Percentiles rank a stretch among this genome's conserved stretches.
phyloP scores from a whole-genome alignment of 2,888 invertebrate species.

The Lochmaea crataegi region DNA sequence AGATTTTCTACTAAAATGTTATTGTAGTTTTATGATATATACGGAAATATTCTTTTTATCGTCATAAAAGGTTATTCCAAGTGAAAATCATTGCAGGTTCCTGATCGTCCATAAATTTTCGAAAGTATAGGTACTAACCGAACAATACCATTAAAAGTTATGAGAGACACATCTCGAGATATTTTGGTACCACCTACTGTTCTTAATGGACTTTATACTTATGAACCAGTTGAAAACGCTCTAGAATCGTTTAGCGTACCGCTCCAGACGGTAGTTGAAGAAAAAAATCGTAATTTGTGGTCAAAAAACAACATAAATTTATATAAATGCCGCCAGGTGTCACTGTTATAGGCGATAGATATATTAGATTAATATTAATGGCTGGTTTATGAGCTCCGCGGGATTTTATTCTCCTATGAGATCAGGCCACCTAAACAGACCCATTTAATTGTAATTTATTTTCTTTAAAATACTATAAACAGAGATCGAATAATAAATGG shows the following conservation, averaged over 20 bases:
- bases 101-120: no score
- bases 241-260: conserved; percentile 36
- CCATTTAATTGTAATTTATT: conserved; percentile 30
- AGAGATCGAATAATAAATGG: no score
- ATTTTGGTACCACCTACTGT: conserved; percentile 57
- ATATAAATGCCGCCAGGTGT: conserved; percentile 46
- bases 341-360: conserved; percentile 47
- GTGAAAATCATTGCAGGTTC: no score
- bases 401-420: conserved; percentile 21
- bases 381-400: conserved; percentile 33
- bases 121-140: not conserved
- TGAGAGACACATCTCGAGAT: conserved; percentile 35
- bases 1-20: no score
- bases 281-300: conserved; percentile 49
- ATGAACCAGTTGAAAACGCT: conserved; percentile 42
- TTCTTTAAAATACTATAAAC: not conserved
- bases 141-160: conserved; percentile 23
- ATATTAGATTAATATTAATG: conserved; percentile 48
- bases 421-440: conserved; percentile 26
- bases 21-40: no score
- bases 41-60: no score
- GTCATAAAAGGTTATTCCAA: no score
- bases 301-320: conserved; percentile 48
- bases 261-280: conserved; percentile 41
- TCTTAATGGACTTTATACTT: conserved; percentile 56